phyloP scores from a whole-genome alignment of 2,113 vertebrate genomes.

The Erpornis zantholeuca region DNA sequence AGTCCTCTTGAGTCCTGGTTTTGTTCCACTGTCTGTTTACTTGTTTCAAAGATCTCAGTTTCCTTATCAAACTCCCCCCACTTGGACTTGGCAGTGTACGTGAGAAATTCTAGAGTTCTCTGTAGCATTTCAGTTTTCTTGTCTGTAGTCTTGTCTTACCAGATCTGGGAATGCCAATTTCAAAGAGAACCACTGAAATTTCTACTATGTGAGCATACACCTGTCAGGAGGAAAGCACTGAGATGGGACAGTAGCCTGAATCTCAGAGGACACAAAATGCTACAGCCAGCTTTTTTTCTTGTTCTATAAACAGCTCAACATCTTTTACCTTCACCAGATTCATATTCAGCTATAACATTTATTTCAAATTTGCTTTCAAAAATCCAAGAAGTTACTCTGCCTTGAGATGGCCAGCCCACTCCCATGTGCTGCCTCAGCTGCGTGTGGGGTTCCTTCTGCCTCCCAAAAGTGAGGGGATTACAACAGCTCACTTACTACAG shows the following conservation, averaged over 20 bases:
- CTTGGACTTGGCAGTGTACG: not conserved
- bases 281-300: not conserved
- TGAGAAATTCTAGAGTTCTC: not conserved
- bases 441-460: not conserved
- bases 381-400: not conserved
- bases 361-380: conserved; percentile 21
- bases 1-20: not conserved
- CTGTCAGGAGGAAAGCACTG: not conserved
- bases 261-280: not conserved
- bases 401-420: not conserved
- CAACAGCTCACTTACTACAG: not conserved
- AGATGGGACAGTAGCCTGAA: not conserved
- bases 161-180: not conserved
- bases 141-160: not conserved
- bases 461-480: not conserved
- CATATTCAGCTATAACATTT: not conserved
- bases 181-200: not conserved
- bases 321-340: not conserved
- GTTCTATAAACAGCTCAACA: not conserved
- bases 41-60: not conserved
- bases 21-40: not conserved
- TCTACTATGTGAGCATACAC: not conserved
- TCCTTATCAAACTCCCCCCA: not conserved
- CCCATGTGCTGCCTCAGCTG: not conserved
- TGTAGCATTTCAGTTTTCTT: not conserved